Evolutionary conservation across 2,113 vertebrate species (phyloP), one percentile per base, ranked within the genome.

Genomic region (Thomomys bottae): DNA sequence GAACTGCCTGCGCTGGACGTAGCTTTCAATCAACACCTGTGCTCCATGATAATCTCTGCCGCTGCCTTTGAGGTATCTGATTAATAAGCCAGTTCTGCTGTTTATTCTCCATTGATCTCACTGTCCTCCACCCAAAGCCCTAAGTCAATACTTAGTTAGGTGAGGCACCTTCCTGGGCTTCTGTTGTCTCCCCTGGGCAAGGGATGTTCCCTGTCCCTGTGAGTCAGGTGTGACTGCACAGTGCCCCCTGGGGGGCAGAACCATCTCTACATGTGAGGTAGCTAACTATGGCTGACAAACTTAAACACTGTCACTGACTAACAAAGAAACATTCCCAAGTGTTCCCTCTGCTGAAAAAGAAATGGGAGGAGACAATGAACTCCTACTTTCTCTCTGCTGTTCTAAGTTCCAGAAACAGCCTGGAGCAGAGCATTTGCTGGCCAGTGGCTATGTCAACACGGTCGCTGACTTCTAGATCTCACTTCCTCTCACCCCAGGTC

Each of bases 381-480:
- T 11, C 66, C 54, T 34, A 77, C 92, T 84, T 30, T 88, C 95
- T 78, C 90, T 95, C 77, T 7, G n/a, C 40, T 23, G 20, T 15
- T 32, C 34, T 45, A 15, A 54, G 49, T 54, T 54, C 59, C 10
- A 28, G 83, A 4, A 21, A 87, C 93, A 94, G 87, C 34, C 7
- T 10, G n/a, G 87, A 72, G 88, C 6, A 82, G 90, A 91, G 42
- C 86, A 82, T 90, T 95, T 81, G 90, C 91, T 94, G 92, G 49
- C 94, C 88, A 81, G 90, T 95, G 96, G 89, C 96, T 82, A 34
- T 92, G 97, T 95, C 97, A 97, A 92, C 94, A 95, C 57, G 87
- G 95, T 81, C 77, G 90, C 96, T 96, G 89, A 12, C 92, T 97
- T 95, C 96, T 96, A 96, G 95, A 97, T 96, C 96, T 94, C 87